These are phyloP conservation scores for Solea senegalensis DNA, from an alignment of 2,113 vertebrate genomes.

Conservation along the genomic window DNA sequence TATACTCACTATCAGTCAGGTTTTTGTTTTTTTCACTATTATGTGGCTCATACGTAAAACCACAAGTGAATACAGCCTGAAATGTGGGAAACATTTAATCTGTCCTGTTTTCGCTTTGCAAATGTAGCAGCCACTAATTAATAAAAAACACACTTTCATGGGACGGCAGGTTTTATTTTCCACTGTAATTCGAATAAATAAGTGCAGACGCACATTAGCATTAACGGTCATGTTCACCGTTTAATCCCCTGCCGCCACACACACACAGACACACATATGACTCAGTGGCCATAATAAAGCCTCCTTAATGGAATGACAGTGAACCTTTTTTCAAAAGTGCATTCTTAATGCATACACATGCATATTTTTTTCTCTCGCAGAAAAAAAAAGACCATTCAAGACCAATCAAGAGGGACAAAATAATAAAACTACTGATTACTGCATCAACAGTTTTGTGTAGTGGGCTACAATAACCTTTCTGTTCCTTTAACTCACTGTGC, in stretches of 20 bases:
- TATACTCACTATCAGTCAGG: conserved; percentile 8
- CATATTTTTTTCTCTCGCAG: conserved; percentile 37
- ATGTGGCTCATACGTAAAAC: conserved; percentile 28
- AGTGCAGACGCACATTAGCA: conserved; percentile 29
- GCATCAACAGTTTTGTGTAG: conserved; percentile 29
- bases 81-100: conserved; percentile 21
- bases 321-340: conserved; percentile 45
- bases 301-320: conserved; percentile 42
- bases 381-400: conserved; percentile 30
- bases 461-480: conserved; percentile 31
- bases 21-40: conserved; percentile 13
- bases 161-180: conserved; percentile 21
- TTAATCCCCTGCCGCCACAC: conserved; percentile 3
- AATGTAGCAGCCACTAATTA: conserved; percentile 33
- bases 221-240: not conserved
- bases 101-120: conserved; percentile 23
- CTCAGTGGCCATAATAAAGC: conserved; percentile 35
- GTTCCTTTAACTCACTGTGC: conserved; percentile 40
- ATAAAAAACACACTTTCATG: conserved; percentile 36
- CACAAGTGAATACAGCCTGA: conserved; percentile 13
- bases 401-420: conserved; percentile 13
- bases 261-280: conserved; percentile 12
- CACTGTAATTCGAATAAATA: conserved; percentile 36
- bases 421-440: conserved; percentile 37
- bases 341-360: conserved; percentile 40